Percentiles rank a stretch among this genome's conserved stretches.
Conservation (phyloP, 1,140 invertebrate genomes). For the Papilio xuthus region DNA sequence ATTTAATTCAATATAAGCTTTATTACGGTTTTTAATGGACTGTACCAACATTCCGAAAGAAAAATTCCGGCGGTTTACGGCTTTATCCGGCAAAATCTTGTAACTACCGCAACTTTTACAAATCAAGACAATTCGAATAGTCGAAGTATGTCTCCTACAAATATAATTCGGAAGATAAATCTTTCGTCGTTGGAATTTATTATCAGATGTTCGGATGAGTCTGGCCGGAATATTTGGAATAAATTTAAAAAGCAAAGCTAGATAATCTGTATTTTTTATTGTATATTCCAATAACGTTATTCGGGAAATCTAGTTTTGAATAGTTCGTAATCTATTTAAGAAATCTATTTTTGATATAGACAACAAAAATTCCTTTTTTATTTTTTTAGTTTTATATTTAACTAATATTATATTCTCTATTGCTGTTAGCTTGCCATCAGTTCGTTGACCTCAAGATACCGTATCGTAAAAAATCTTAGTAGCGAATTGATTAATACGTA, state of each 20-base stretch:
- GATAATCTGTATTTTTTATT: not conserved
- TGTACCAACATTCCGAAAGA: slow-evolving; percentile 8
- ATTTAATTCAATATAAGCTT: slow-evolving; percentile 19
- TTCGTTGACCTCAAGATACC: slow-evolving; percentile 13
- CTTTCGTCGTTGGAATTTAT: not conserved
- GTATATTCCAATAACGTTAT: not conserved
- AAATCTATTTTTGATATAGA: not conserved
- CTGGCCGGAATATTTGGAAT: not conserved
- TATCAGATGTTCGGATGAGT: not conserved
- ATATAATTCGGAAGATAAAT: slow-evolving; percentile 8
- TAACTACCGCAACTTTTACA: slow-evolving; percentile 35
- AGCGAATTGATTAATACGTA: slow-evolving; percentile 18
- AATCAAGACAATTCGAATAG: slow-evolving; percentile 30
- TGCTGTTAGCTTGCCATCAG: not conserved
- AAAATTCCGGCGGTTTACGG: slow-evolving; percentile 21
- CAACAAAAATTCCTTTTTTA: too few species aligned
- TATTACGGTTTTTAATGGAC: slow-evolving; percentile 34
- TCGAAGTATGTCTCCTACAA: slow-evolving; percentile 9
- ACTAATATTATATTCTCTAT: not conserved
- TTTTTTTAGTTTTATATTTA: not conserved
- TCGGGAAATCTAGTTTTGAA: not conserved
- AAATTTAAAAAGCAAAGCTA: not conserved
- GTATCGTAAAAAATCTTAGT: slow-evolving; percentile 10
- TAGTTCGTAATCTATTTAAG: not conserved
- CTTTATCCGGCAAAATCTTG: slow-evolving; percentile 32